Evolutionary conservation across 2,888 invertebrate genomes (phyloP).

Genomic region (Herminia tarsipennalis): DNA sequence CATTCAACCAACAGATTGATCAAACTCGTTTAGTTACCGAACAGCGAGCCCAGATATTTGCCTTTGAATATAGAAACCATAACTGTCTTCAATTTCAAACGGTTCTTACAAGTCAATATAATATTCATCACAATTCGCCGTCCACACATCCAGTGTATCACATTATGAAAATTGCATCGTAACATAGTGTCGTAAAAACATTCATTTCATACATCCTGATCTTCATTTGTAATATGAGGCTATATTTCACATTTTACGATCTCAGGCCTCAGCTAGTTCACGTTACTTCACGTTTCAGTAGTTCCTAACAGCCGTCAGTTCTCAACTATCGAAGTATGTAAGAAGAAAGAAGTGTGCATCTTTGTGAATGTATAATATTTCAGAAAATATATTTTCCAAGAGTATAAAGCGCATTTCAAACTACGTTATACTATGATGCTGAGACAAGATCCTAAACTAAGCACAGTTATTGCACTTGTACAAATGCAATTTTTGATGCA

Average conservation of each 20-base stretch:
- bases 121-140: neutral
- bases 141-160: constrained; percentile 23
- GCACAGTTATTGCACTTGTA: too few species aligned
- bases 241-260: constrained; percentile 45
- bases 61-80: neutral
- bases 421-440: neutral
- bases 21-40: too few species aligned
- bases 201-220: constrained; percentile 40
- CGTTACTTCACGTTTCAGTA: constrained; percentile 23
- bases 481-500: too few species aligned
- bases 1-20: too few species aligned
- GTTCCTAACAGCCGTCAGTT: constrained; percentile 31
- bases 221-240: constrained; percentile 34
- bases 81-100: too few species aligned
- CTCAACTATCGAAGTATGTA: constrained; percentile 24
- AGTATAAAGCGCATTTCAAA: too few species aligned
- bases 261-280: constrained; percentile 21
- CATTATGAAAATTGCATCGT: constrained; percentile 47
- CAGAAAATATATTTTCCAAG: constrained; percentile 3
- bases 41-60: too few species aligned
- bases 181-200: constrained; percentile 45
- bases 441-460: neutral
- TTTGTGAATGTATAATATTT: constrained; percentile 12
- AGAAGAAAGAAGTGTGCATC: constrained; percentile 17
- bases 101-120: neutral